phyloP scores from a whole-genome alignment of 2,888 invertebrate species.

The Eilema sororculum region DNA sequence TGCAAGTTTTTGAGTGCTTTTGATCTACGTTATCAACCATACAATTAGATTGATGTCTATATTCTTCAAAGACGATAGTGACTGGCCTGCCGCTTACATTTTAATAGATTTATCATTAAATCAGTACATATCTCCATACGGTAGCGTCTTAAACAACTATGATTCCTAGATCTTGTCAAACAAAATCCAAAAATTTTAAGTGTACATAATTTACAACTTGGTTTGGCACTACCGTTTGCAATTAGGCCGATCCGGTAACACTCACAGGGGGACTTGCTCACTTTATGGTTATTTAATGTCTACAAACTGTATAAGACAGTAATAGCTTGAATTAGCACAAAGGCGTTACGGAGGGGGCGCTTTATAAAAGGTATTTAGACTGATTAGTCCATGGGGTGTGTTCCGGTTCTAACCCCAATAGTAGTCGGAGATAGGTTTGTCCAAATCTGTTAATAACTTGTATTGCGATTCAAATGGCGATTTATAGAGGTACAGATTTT shows the following conservation, averaged over 20 bases:
- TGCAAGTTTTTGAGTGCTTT: neutral
- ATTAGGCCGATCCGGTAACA: neutral
- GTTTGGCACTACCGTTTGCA: neutral
- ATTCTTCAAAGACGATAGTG: neutral
- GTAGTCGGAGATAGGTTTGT: neutral
- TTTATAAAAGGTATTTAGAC: neutral
- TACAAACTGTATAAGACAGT: slow-evolving; percentile 8
- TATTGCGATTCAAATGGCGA: neutral
- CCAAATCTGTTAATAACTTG: neutral
- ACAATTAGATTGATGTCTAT: no score
- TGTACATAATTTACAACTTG: neutral
- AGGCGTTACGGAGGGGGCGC: slow-evolving; percentile 2
- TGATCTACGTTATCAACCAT: neutral
- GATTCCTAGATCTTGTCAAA: neutral
- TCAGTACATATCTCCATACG: no score
- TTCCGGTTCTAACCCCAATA: neutral
- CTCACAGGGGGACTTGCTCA: slow-evolving; percentile 6
- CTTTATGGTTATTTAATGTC: slow-evolving; percentile 7
- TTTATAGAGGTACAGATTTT: neutral
- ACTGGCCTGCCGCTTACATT: no score
- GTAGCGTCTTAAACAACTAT: no score
- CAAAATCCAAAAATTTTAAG: neutral
- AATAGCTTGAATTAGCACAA: slow-evolving; percentile 9
- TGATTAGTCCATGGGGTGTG: neutral
- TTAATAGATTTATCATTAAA: no score